These are phyloP conservation scores for Cantharis lateralis DNA, from an alignment of 2,888 invertebrate genomes.

Conservation along the genomic window DNA sequence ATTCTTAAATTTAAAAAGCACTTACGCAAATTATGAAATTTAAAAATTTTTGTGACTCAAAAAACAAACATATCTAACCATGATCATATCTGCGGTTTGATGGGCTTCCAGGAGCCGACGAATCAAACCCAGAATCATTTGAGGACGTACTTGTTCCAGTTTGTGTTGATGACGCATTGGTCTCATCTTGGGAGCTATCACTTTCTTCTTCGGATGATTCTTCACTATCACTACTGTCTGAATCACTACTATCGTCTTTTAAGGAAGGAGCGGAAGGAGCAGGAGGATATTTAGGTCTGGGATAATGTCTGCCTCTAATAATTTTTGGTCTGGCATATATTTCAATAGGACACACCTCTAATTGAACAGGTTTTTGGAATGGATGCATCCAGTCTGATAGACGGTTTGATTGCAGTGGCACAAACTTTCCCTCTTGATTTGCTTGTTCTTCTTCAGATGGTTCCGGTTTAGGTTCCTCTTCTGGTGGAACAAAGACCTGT, in stretches of 20 bases:
- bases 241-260: conserved; percentile 35
- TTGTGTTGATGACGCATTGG: conserved; percentile 45
- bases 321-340: conserved; percentile 54
- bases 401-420: conserved; percentile 53
- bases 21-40: background rate
- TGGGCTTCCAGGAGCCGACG: conserved; percentile 68
- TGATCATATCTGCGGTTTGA: conserved; percentile 63
- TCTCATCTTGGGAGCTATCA: conserved; percentile 40
- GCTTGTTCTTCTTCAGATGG: conserved; percentile 54
- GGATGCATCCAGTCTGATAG: conserved; percentile 53
- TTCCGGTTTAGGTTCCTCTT: conserved; percentile 34
- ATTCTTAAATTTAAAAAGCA: background rate
- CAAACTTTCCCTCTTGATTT: conserved; percentile 52
- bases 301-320: conserved; percentile 52
- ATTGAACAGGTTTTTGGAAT: conserved; percentile 52
- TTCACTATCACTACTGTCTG: conserved; percentile 46
- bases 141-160: conserved; percentile 75
- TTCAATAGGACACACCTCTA: conserved; percentile 51
- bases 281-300: conserved; percentile 43
- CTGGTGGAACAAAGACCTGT: conserved; percentile 44
- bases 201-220: conserved; percentile 44
- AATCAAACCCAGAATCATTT: conserved; percentile 84
- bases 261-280: conserved; percentile 9
- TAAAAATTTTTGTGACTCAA: conserved; percentile 4
- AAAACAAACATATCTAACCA: conserved; percentile 61